Evolutionary conservation across 2,888 invertebrate genomes (phyloP).

Genomic region (Scotopteryx bipunctaria): DNA sequence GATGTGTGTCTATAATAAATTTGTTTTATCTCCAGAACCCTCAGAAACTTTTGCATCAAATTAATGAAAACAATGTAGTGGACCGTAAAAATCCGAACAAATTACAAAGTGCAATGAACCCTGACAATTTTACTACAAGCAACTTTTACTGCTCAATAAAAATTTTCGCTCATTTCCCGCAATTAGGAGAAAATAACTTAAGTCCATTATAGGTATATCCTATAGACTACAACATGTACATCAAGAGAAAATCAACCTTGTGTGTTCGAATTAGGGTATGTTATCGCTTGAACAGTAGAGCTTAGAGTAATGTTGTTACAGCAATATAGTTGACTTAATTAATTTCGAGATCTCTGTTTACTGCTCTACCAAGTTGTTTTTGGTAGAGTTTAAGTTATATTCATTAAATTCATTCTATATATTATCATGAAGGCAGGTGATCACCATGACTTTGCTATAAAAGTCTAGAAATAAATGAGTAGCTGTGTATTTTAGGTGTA

Average conservation of each 20-base stretch:
- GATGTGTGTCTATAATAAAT: conserved; percentile 3
- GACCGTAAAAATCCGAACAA: conserved; percentile 56
- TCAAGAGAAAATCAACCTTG: conserved; percentile 20
- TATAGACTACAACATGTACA: conserved; percentile 23
- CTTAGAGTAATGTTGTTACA: conserved; percentile 44
- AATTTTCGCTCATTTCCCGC: conserved; percentile 70
- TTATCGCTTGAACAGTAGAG: conserved; percentile 6
- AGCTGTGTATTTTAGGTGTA: too few relatives aligned
- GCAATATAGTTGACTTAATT: conserved; percentile 57
- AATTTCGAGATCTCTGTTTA: conserved; percentile 56
- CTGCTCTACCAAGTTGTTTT: conserved; percentile 36
- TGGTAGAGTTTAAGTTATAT: conserved; percentile 12
- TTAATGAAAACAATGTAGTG: conserved; percentile 40
- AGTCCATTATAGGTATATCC: conserved; percentile 37
- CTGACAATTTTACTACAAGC: conserved; percentile 65
- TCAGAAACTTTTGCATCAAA: conserved; percentile 31
- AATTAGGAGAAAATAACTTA: conserved; percentile 56
- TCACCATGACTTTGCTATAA: too few relatives aligned
- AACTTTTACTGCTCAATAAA: conserved; percentile 70
- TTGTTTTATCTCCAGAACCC: conserved; percentile 10
- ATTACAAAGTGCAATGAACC: conserved; percentile 66
- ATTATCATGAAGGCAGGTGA: too few relatives aligned
- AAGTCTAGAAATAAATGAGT: too few relatives aligned
- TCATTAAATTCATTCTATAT: not conserved
- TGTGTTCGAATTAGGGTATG: not conserved